These are phyloP conservation scores for Triplophysa dalaica DNA, from an alignment of 2,113 vertebrate genomes.

Conservation along the genomic window DNA sequence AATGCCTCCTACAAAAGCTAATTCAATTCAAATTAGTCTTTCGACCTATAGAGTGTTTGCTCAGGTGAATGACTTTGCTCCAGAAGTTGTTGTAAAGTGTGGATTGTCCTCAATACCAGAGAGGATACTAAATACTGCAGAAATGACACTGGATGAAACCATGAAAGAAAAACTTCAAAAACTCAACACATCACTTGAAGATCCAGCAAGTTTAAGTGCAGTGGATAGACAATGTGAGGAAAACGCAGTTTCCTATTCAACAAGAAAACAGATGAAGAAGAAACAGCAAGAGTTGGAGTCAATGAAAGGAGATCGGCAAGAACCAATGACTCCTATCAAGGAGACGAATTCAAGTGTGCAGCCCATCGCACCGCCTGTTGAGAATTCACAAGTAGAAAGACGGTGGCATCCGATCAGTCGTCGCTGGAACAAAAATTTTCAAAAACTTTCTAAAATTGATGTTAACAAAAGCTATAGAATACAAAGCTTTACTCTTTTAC, in stretches of 20 bases:
- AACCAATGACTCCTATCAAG: not conserved
- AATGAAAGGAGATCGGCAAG: not conserved
- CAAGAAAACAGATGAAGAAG: slow-evolving; percentile 44
- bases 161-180: slow-evolving; percentile 56
- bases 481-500: slow-evolving; percentile 13
- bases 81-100: slow-evolving; percentile 16
- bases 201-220: slow-evolving; percentile 31
- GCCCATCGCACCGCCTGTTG: not conserved
- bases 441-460: slow-evolving; percentile 29
- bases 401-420: slow-evolving; percentile 30
- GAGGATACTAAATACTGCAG: slow-evolving; percentile 45
- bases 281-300: slow-evolving; percentile 4
- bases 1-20: slow-evolving; percentile 5
- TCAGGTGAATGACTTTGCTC: slow-evolving; percentile 22
- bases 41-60: slow-evolving; percentile 5
- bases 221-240: slow-evolving; percentile 12
- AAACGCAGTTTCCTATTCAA: not conserved
- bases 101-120: slow-evolving; percentile 61
- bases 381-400: not conserved
- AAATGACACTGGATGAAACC: slow-evolving; percentile 45
- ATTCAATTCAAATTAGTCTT: not conserved
- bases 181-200: slow-evolving; percentile 40
- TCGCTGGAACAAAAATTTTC: slow-evolving; percentile 35
- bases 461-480: not conserved
- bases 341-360: slow-evolving; percentile 39